Evolutionary conservation across 2,888 invertebrate genomes (phyloP).

Genomic region (Rhodophaea formosa): DNA sequence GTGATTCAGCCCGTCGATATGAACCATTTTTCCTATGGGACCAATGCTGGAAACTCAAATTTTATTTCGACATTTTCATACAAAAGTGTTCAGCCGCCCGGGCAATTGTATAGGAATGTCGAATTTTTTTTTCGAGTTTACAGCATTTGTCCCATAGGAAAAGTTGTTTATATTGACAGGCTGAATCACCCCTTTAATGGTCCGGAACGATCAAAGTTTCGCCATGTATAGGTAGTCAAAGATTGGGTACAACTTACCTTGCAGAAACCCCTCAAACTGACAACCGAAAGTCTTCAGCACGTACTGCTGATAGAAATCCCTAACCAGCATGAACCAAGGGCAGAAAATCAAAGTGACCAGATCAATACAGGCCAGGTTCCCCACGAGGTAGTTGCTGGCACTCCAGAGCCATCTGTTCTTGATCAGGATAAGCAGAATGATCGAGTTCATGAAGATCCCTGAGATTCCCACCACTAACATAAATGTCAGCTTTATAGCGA

Average conservation of each 20-base stretch:
- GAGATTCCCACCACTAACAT: constrained; percentile 83
- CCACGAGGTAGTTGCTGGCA: constrained; percentile 86
- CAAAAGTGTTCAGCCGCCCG: too few relatives aligned
- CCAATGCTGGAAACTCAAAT: too few relatives aligned
- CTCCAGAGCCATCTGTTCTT: constrained; percentile 84
- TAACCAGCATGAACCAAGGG: constrained; percentile 88
- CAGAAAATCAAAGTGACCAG: constrained; percentile 84
- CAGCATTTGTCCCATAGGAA: too few relatives aligned
- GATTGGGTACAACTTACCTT: constrained; percentile 80
- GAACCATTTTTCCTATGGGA: too few relatives aligned
- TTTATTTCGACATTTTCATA: too few relatives aligned
- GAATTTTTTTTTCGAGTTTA: too few relatives aligned
- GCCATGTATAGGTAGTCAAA: too few relatives aligned
- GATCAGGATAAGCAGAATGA: constrained; percentile 83
- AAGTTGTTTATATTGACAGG: too few relatives aligned
- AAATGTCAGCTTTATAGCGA: constrained; percentile 81
- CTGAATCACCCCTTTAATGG: too few relatives aligned
- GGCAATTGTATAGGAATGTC: too few relatives aligned
- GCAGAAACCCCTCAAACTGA: constrained; percentile 87
- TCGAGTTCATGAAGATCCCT: constrained; percentile 85
- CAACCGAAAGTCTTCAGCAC: constrained; percentile 87
- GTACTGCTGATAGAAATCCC: constrained; percentile 90
- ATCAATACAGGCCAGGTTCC: constrained; percentile 88
- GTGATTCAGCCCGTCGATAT: too few relatives aligned
- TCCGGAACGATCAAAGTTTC: too few relatives aligned